Conservation (phyloP, 2,113 vertebrate genomes). For the Potamarius usumacintae region DNA sequence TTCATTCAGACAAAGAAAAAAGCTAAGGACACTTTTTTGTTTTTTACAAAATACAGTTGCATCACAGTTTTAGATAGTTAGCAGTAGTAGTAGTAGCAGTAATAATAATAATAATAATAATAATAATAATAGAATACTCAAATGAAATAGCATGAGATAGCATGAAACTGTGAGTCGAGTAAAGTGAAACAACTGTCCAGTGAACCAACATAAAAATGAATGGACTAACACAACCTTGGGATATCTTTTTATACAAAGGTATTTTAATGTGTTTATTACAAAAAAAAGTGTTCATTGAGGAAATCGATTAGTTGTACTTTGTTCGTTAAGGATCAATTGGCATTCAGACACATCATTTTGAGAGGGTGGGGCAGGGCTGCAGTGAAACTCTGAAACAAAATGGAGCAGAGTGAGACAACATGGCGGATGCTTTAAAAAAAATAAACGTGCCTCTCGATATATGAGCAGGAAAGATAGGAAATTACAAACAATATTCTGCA, state of each 20-base stretch:
- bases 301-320: conserved; percentile 30
- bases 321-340: conserved; percentile 33
- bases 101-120: background rate
- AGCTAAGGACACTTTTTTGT: background rate
- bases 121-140: background rate
- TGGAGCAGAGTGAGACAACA: conserved; percentile 77
- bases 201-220: background rate
- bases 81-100: background rate
- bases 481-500: background rate
- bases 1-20: background rate
- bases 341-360: conserved; percentile 42
- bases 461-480: background rate
- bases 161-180: background rate
- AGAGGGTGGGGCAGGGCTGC: conserved; percentile 50
- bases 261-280: background rate
- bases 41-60: background rate
- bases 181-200: background rate
- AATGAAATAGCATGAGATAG: background rate
- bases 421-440: conserved; percentile 56
- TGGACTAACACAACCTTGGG: background rate
- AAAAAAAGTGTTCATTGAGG: background rate
- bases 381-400: conserved; percentile 69
- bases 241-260: background rate
- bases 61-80: background rate
- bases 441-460: conserved; percentile 25